Base-by-base conservation (phyloP, 2,888 invertebrate genomes). In the Electrophaes corylata region DNA sequence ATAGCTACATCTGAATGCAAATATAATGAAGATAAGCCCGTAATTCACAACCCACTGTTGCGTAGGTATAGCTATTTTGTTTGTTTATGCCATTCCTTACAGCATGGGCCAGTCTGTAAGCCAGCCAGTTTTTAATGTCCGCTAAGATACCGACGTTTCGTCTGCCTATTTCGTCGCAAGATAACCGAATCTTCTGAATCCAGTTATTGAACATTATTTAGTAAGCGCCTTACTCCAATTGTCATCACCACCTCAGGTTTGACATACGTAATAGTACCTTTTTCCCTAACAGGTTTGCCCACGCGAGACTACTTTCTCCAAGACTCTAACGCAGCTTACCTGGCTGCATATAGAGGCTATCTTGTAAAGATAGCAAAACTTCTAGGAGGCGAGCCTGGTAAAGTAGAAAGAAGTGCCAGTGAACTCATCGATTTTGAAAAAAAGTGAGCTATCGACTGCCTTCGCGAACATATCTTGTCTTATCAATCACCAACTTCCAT, bases 401-500 rank as follows among this genome's bases (percentile, higher is more conserved):
- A 92, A 12, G 96, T 96, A 0, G 84, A 90, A 43, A 75, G 75
- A n/a, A 95, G 95, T 63, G 95, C 96, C 31, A 92, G 94, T 8
- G 93, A 96, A 64, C 92, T 98, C 1, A 94, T 98, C 33, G 86
- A 93, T 29, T 98, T 98, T 78, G 98, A 98, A 89, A 96, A 93
- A 1, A 90, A 93, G 81, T 92, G 78, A 80, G 79, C 41, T 20
- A 18, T 14, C 2, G 4, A 6, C 16, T 8, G 16, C 16, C 8
- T 10, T 37, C 37, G 16, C 37, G 14, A 14, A 35, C 4, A 4
- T 35, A 33, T 12, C 12, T 14, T 14, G 14, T 2, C 35, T 11
- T 4, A 11, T 31, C 26, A 26, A 1, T 11, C 1, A 35, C 12
- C 5, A 12, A 26, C 26, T 10, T 26, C 11, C 31, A 35, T 2